Percentiles rank a stretch among this genome's conserved stretches.
phyloP scores from a whole-genome alignment of 2,797 vertebrate species.

The Hydrocynus forskahlii region DNA sequence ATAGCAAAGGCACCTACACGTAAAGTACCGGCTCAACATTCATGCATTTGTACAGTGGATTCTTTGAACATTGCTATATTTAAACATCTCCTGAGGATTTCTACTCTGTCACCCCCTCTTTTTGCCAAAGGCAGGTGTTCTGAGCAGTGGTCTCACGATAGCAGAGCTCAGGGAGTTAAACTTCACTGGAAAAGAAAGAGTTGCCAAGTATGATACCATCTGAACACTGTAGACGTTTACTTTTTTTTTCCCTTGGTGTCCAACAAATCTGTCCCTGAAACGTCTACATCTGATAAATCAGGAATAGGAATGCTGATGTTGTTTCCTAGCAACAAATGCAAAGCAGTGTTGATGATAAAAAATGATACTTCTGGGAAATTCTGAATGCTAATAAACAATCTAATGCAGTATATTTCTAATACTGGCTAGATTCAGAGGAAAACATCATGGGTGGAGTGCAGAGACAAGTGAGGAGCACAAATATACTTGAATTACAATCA shows the following conservation, averaged over 20 bases:
- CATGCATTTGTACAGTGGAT: not conserved
- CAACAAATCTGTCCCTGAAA: conserved; percentile 13
- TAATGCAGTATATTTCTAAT: not conserved
- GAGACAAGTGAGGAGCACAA: too few species aligned
- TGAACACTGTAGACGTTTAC: not conserved
- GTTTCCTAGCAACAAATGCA: conserved; percentile 24
- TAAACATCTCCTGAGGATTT: not conserved
- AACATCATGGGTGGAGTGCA: not conserved
- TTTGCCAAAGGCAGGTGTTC: conserved; percentile 2
- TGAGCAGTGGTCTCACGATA: not conserved
- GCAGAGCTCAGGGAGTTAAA: not conserved
- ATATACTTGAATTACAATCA: too few species aligned
- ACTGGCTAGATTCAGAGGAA: not conserved
- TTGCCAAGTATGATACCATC: not conserved
- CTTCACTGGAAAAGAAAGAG: not conserved
- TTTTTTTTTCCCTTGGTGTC: conserved; percentile 12
- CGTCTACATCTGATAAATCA: conserved; percentile 1
- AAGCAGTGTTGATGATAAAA: not conserved
- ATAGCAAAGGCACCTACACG: not conserved
- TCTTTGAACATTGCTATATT: conserved; percentile 5
- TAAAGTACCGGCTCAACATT: not conserved
- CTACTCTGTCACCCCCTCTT: not conserved
- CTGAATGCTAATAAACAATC: not conserved
- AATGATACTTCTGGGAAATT: not conserved
- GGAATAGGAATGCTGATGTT: not conserved